Evolutionary conservation across 2,888 invertebrate species (phyloP), one percentile per base, ranked within the genome.

Genomic region (Limnephilus auricula): DNA sequence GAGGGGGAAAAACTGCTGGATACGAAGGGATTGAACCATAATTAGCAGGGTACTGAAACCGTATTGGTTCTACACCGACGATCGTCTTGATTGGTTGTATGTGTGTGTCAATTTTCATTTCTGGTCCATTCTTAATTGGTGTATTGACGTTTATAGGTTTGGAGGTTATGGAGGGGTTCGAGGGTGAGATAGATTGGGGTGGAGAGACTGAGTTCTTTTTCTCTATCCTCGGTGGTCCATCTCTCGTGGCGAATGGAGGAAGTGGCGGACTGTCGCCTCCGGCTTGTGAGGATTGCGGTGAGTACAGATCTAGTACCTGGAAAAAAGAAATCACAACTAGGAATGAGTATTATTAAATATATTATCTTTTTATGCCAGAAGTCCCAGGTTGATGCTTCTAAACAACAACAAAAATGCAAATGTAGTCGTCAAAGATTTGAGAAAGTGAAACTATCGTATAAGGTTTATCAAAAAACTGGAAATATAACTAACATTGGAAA

Each of bases 281-380:
- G 15, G 96, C 92, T 84, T 95, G 95, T 93, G 97, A 96, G 89
- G 96, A 96, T 93, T 98, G 96, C 93, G 98, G 97, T 0, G 98
- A 98, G 95, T 99, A 99, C 92, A 99, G 95, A 95, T 99, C 99
- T 93, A 99, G 95, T 18, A 97, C 97, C 95, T 97, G 94, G 0
- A 94, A 94, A n/a, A 6, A 65, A n/a, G 25, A 65, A 65, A 65
- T 65, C n/a, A n/a, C 25, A 25, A n/a, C 6, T 65, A 1, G 6
- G 65, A 65, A 65, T 65, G 65, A 18, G 25, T 65, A 65, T 65
- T 25, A 65, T 50, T n/a, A n/a, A 45, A 45, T 45, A 15, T 45
- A 37, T 37, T 37, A 37, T 37, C 15, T 50, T 50, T 50, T 50
- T 50, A 50, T 50, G 50, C 50, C 18, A 50, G 18, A 50, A 50